These are phyloP conservation scores for Elephantulus edwardii DNA, from an alignment of 2,113 vertebrate genomes.

Conservation along the genomic window DNA sequence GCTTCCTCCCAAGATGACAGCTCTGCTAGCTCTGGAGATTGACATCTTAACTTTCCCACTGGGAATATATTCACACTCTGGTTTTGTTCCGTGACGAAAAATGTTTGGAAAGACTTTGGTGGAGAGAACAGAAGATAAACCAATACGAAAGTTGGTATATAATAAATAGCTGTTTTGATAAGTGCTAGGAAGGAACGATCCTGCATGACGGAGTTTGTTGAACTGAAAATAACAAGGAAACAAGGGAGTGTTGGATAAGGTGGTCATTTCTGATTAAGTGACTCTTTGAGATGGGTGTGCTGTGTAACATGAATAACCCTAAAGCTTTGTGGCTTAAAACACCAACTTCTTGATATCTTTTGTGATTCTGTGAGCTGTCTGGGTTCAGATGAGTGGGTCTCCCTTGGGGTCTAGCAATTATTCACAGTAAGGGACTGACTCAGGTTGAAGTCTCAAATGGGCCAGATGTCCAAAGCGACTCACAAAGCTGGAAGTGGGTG, in stretches of 20 bases:
- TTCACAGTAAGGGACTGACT: background rate
- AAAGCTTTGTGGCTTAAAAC: background rate
- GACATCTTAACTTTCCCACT: background rate
- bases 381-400: background rate
- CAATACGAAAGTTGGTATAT: background rate
- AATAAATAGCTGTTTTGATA: background rate
- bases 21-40: background rate
- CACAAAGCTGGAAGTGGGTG: background rate
- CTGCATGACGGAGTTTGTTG: too few species aligned
- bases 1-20: background rate
- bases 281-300: background rate
- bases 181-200: background rate
- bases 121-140: background rate
- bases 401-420: background rate
- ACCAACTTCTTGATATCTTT: background rate
- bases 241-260: background rate
- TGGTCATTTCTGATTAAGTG: background rate
- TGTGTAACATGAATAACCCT: background rate
- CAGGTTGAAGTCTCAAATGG: background rate
- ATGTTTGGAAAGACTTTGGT: background rate
- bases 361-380: background rate
- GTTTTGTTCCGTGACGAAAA: slow-evolving; percentile 18
- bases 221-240: too few species aligned
- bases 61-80: background rate
- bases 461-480: background rate